These are phyloP conservation scores for Manis javanica DNA, from an alignment of 2,797 vertebrate species.

Conservation along the genomic window DNA sequence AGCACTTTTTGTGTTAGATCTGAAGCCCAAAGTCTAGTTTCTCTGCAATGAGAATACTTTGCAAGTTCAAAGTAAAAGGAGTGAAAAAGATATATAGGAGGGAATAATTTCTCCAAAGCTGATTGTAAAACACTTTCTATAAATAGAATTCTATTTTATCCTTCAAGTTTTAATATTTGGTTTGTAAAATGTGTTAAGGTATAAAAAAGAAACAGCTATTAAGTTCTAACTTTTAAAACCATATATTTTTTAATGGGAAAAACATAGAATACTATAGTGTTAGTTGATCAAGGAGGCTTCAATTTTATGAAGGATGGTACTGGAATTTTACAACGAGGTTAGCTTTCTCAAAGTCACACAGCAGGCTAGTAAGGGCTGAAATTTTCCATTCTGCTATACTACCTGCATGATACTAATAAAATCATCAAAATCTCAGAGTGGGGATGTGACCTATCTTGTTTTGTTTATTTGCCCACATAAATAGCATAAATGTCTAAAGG, in stretches of 20 bases:
- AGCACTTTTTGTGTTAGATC: neutral
- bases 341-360: neutral
- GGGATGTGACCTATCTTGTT: neutral
- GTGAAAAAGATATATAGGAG: neutral
- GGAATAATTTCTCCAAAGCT: neutral
- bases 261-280: neutral
- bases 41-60: neutral
- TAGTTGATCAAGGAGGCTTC: neutral
- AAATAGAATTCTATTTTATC: neutral
- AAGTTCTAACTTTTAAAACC: neutral
- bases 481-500: conserved; percentile 25
- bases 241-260: neutral
- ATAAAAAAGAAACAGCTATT: neutral
- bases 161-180: conserved; percentile 4
- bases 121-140: neutral
- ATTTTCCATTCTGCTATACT: neutral
- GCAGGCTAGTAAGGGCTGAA: neutral
- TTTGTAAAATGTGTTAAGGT: neutral
- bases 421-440: conserved; percentile 18
- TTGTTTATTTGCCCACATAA: neutral
- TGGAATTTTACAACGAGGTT: neutral
- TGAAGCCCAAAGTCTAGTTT: neutral
- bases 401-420: neutral
- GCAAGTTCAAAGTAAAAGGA: neutral
- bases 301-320: neutral